Percentiles rank a stretch among this genome's conserved stretches.
Conservation (phyloP, 2,113 vertebrate genomes). For the Isichthys henryi region DNA sequence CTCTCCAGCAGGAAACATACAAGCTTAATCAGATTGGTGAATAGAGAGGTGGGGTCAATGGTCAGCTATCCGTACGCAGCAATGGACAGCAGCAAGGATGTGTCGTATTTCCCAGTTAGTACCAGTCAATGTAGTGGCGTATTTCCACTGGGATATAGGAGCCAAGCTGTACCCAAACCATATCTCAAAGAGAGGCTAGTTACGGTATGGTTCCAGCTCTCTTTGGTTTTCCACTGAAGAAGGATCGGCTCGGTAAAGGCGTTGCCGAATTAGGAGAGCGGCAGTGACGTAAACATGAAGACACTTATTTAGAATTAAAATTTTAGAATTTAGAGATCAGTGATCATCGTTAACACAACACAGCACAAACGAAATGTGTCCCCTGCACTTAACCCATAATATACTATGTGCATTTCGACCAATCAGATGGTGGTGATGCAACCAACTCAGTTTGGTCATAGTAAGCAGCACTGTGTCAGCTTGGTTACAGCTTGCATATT, state of each 20-base stretch:
- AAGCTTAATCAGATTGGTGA: conserved; percentile 13
- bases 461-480: not conserved
- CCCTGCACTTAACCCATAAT: no score
- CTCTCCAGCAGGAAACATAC: conserved; percentile 5
- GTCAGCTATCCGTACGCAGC: not conserved
- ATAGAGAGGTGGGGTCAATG: no score
- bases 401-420: no score
- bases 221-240: not conserved
- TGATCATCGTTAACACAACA: no score
- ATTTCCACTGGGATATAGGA: not conserved
- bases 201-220: not conserved
- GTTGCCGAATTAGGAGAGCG: no score
- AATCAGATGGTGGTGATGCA: not conserved
- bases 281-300: no score
- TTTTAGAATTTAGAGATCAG: no score
- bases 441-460: not conserved
- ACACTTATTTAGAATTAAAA: no score
- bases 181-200: not conserved
- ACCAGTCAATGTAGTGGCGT: not conserved
- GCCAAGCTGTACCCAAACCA: not conserved
- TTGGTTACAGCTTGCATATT: not conserved
- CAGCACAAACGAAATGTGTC: no score
- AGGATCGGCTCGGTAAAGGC: not conserved
- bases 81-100: not conserved
- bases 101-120: not conserved